phyloP scores from a whole-genome alignment of 37 sponge, comb jelly and placozoan genomes.

The Spongilla lacustris region DNA sequence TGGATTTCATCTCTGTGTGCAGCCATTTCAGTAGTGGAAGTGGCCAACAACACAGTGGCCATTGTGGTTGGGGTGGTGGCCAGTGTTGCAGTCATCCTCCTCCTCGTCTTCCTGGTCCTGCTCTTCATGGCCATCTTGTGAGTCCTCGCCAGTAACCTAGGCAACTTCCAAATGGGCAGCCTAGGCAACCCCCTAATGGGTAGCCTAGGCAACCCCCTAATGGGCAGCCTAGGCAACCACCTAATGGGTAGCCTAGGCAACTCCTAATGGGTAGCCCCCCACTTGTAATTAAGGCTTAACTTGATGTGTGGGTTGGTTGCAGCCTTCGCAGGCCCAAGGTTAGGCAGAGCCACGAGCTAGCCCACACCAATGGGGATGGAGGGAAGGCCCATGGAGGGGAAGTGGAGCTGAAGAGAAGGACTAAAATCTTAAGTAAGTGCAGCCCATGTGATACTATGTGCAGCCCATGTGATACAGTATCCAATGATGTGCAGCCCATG shows the following conservation, averaged over 20 bases:
- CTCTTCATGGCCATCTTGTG: conserved; percentile 26
- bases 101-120: conserved; percentile 25
- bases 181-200: neutral
- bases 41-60: neutral
- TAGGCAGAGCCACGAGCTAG: neutral
- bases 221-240: neutral
- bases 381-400: neutral
- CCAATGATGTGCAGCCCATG: neutral
- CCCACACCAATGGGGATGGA: neutral
- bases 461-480: neutral
- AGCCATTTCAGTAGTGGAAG: neutral
- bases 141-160: neutral
- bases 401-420: neutral
- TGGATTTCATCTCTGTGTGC: neutral
- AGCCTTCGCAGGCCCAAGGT: neutral
- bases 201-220: neutral
- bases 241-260: neutral
- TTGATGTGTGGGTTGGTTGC: neutral
- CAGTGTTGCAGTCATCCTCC: conserved; percentile 15
- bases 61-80: conserved; percentile 29
- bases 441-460: no score
- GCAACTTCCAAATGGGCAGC: neutral
- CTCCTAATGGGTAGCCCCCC: neutral
- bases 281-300: no score
- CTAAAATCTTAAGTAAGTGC: neutral